Percentiles rank a stretch among this genome's conserved stretches.
Conservation (phyloP, 1,140 invertebrate genomes). For the Anoplophora glabripennis region DNA sequence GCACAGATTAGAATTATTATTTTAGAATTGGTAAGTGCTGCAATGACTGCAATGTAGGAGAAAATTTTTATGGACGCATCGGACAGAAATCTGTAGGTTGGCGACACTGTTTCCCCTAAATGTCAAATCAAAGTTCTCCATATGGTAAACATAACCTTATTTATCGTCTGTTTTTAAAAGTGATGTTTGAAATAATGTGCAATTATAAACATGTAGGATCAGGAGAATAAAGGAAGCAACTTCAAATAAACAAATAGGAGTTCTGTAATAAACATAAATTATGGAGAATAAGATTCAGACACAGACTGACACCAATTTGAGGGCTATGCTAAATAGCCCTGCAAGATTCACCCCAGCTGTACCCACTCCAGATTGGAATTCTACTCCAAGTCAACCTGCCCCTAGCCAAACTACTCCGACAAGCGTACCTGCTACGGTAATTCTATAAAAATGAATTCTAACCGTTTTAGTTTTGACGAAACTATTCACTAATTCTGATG, state of each 20-base stretch:
- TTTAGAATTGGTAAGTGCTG: no score
- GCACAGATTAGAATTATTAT: no score
- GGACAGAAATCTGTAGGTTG: no score
- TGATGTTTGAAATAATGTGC: neutral
- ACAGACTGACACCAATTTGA: constrained; percentile 35
- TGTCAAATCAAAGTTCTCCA: neutral
- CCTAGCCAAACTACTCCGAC: neutral
- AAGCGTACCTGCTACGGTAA: neutral
- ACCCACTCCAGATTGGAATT: constrained; percentile 44
- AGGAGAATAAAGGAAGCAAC: neutral
- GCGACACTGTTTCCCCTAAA: no score
- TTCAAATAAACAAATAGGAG: neutral
- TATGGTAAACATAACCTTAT: neutral
- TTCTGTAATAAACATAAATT: constrained; percentile 9
- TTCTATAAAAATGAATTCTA: neutral
- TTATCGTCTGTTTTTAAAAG: neutral
- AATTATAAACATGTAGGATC: neutral
- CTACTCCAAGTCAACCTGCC: neutral
- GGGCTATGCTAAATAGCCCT: constrained; percentile 41
- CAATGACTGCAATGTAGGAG: no score
- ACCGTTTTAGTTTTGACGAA: neutral
- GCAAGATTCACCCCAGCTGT: constrained; percentile 41
- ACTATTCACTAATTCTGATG: neutral
- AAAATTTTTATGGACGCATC: no score
- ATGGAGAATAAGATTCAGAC: constrained; percentile 22